phyloP scores from a whole-genome alignment of 2,113 vertebrate genomes.

The Nannobrachium achirus region DNA sequence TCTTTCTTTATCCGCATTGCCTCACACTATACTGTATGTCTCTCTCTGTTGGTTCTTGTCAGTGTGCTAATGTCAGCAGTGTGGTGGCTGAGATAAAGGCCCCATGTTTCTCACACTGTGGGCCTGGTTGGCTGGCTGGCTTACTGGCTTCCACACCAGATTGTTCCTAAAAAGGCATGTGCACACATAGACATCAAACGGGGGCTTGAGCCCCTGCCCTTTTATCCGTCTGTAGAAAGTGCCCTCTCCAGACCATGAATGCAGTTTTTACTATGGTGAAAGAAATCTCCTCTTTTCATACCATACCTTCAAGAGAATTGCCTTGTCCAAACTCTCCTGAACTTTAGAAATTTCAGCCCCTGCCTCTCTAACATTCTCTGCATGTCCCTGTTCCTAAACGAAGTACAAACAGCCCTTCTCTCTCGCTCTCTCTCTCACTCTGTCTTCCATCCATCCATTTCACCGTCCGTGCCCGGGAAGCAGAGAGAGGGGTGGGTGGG shows the following conservation, averaged over 20 bases:
- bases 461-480: slow-evolving; percentile 29
- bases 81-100: slow-evolving; percentile 49
- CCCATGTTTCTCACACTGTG: slow-evolving; percentile 59
- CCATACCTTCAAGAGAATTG: too few relatives aligned
- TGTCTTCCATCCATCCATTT: background rate
- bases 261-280: too few relatives aligned
- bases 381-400: slow-evolving; percentile 35
- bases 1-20: background rate
- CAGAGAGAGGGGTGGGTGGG: slow-evolving; percentile 44
- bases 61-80: slow-evolving; percentile 53
- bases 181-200: too few relatives aligned
- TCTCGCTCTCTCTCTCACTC: slow-evolving; percentile 1
- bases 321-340: too few relatives aligned
- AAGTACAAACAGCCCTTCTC: slow-evolving; percentile 55
- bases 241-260: too few relatives aligned
- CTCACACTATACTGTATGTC: slow-evolving; percentile 8
- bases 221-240: too few relatives aligned
- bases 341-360: too few relatives aligned
- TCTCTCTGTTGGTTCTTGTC: background rate
- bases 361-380: too few relatives aligned
- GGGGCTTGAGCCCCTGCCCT: too few relatives aligned
- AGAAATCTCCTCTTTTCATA: too few relatives aligned
- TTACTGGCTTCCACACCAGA: slow-evolving; percentile 40
- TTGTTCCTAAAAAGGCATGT: slow-evolving; percentile 45
- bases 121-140: slow-evolving; percentile 28